Evolutionary conservation across 2,888 invertebrate species (phyloP), one percentile per base, ranked within the genome.

Genomic region (Oligia fasciuncula): DNA sequence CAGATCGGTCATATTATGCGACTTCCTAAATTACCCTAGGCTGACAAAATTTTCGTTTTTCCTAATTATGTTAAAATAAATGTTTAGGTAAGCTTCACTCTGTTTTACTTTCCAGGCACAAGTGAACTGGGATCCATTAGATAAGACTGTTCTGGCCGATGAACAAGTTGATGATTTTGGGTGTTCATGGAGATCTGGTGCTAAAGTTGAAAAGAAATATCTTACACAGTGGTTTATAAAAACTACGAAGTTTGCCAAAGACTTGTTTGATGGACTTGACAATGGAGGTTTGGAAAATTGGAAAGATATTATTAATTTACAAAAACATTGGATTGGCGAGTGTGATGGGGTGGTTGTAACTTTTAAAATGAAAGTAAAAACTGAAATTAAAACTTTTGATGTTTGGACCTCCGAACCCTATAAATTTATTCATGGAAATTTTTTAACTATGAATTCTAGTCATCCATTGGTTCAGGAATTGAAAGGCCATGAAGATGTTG

Each of bases 51-150:
- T 43, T 14, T 43, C 0, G 40, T 40, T 29, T 29, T 23, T 23
- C 1, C 8, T 23, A n/a, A n/a, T n/a, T 9, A 8, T 40, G 11
- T 70, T 57, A 40, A 54, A 54, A 54, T 17, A 0, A 9, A 2
- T 54, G 54, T n/a, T 40, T 35, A 4, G 8, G 8, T 40, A 13
- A 71, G 17, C 6, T 71, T 62, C n/a, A 4, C 13, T 63, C 19
- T 71, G 9, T 65, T 54, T 19, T 78, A 29, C 17, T 76, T 94
- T 95, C 62, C 87, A 98, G 98, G 98, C 99, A 19, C 96, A 98
- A 85, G 99, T 99, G 0, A 99, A 99, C 96, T 99, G 99, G 99
- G 99, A 99, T 97, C 99, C 99, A 3, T 97, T 99, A 0, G 99
- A 99, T 95, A 96, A 98, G 94, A 99, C 99, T 5, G 99, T 99